phyloP scores from a whole-genome alignment of 2,797 vertebrate species.

The Fratercula arctica region DNA sequence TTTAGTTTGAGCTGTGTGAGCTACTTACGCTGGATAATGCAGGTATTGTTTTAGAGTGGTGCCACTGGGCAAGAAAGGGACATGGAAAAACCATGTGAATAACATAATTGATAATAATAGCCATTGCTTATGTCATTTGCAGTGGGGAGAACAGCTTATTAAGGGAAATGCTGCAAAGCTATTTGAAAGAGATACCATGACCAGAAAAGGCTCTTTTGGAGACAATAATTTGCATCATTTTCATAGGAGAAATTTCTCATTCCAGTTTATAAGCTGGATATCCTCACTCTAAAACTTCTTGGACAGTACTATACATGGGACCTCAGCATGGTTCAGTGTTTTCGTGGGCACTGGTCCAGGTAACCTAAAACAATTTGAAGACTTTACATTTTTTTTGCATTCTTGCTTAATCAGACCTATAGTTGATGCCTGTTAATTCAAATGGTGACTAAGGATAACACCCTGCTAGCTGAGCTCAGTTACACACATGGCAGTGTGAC shows the following conservation, averaged over 20 bases:
- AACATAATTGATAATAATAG: not conserved
- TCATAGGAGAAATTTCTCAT: not conserved
- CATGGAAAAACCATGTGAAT: not conserved
- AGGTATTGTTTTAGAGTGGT: not conserved
- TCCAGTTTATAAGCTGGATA: not conserved
- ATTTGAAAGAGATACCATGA: not conserved
- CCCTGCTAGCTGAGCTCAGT: not conserved
- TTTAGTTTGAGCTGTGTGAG: not conserved
- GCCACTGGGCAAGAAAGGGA: not conserved
- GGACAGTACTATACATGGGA: not conserved
- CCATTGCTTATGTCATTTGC: not conserved
- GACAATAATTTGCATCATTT: not conserved
- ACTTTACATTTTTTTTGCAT: not conserved
- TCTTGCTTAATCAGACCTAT: not conserved
- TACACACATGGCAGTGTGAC: fast-evolving
- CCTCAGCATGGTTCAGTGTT: not conserved
- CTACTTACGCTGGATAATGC: not conserved
- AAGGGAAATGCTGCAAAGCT: not conserved
- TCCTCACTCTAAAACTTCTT: not conserved
- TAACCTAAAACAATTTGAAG: not conserved
- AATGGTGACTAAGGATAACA: fast-evolving
- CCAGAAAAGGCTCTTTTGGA: not conserved
- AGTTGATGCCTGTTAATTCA: not conserved
- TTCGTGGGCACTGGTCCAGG: not conserved
- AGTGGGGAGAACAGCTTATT: not conserved